phyloP scores from a whole-genome alignment of 2,113 vertebrate species.

The Galemys pyrenaicus region DNA sequence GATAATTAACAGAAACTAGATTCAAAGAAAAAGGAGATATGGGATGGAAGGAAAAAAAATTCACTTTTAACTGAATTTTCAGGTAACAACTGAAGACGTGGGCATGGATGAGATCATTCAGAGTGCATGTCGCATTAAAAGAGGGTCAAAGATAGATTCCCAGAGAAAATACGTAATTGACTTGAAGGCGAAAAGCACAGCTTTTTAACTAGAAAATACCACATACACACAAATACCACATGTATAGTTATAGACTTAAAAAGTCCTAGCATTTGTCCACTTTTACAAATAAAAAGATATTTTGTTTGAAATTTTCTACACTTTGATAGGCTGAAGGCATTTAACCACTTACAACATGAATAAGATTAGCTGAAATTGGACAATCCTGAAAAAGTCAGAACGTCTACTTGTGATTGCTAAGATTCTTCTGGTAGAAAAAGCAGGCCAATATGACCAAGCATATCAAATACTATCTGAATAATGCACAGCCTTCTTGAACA shows the following conservation, averaged over 20 bases:
- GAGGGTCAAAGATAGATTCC: conserved; percentile 39
- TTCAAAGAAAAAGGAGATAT: not conserved
- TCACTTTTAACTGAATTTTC: not conserved
- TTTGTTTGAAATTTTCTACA: conserved; percentile 60
- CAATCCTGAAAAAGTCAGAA: conserved; percentile 47
- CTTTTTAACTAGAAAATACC: conserved; percentile 10
- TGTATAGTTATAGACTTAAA: not conserved
- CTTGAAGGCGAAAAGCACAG: not conserved
- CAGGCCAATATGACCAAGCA: not conserved
- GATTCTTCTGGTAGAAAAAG: conserved; percentile 2
- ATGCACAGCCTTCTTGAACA: conserved; percentile 45
- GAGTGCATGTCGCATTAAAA: conserved; percentile 16
- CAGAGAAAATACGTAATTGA: conserved; percentile 33
- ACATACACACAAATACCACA: conserved; percentile 21
- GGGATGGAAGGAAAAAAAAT: conserved; percentile 29
- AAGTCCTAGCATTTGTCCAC: conserved; percentile 25
- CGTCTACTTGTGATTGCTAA: not conserved
- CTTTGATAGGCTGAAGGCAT: conserved; percentile 43
- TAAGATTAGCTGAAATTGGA: conserved; percentile 43
- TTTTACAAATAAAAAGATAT: conserved; percentile 51
- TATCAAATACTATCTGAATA: not conserved
- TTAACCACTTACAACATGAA: conserved; percentile 16
- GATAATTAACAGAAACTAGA: conserved; percentile 38
- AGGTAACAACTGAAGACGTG: conserved; percentile 27
- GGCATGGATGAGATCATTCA: conserved; percentile 44